phyloP scores from a whole-genome alignment of 1,140 invertebrate genomes.

The Thaumatotibia leucotreta region DNA sequence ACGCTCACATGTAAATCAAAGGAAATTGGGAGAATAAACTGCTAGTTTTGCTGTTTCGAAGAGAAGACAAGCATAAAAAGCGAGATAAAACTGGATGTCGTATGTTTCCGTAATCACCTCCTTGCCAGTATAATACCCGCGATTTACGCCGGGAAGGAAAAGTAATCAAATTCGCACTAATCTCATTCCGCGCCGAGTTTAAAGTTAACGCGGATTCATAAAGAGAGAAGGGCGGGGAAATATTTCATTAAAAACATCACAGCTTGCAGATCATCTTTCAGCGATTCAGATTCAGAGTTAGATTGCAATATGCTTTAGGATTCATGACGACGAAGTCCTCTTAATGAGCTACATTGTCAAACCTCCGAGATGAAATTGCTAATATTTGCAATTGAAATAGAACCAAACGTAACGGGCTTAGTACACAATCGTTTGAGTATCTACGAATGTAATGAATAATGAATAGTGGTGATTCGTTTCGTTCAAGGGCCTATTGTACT shows the following conservation, averaged over 20 bases:
- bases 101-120: not conserved
- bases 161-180: constrained; percentile 12
- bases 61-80: too few species aligned
- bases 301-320: not conserved
- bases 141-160: not conserved
- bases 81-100: too few species aligned
- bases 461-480: too few species aligned
- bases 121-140: not conserved
- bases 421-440: too few species aligned
- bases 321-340: not conserved
- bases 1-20: too few species aligned
- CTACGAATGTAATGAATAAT: too few species aligned
- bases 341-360: not conserved
- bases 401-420: too few species aligned
- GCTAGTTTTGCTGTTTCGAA: too few species aligned
- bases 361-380: too few species aligned
- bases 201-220: constrained; percentile 2
- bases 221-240: not conserved
- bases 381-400: too few species aligned
- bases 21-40: too few species aligned
- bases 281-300: not conserved
- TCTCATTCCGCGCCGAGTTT: not conserved
- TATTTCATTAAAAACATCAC: constrained; percentile 4
- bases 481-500: too few species aligned
- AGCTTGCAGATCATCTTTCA: not conserved